phyloP scores from a whole-genome alignment of 1,140 invertebrate genomes.

The Neoseiulus cucumeris region DNA sequence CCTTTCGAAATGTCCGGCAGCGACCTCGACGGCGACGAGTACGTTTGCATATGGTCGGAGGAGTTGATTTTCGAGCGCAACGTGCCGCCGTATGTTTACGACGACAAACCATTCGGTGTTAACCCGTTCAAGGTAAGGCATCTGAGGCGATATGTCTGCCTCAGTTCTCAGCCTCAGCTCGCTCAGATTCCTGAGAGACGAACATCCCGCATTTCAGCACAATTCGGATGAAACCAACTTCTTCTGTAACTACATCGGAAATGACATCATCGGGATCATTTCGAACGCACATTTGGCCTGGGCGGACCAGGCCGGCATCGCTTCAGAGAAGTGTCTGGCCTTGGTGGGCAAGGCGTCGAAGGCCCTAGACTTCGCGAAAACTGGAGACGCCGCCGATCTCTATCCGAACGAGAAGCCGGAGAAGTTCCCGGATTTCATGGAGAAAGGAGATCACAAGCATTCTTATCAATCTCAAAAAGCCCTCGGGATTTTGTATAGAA shows the following conservation, averaged over 20 bases:
- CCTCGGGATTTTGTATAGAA: constrained; percentile 23
- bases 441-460: constrained; percentile 18
- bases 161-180: too few relatives aligned
- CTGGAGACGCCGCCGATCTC: constrained; percentile 18
- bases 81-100: constrained; percentile 10
- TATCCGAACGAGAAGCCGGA: constrained; percentile 16
- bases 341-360: constrained; percentile 22
- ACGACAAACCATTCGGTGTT: background rate
- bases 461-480: constrained; percentile 23
- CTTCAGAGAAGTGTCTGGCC: constrained; percentile 16
- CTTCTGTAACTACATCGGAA: constrained; percentile 21
- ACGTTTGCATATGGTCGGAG: constrained; percentile 19
- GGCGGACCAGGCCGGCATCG: constrained; percentile 21
- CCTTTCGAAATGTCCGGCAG: constrained; percentile 18
- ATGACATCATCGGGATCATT: constrained; percentile 24
- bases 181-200: too few relatives aligned
- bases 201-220: constrained; percentile 13
- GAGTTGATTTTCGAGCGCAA: constrained; percentile 17
- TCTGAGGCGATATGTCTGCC: too few relatives aligned
- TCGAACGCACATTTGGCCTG: constrained; percentile 22
- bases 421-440: constrained; percentile 23
- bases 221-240: constrained; percentile 23
- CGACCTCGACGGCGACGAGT: constrained; percentile 23
- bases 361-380: constrained; percentile 26
- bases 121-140: constrained; percentile 1